A percentile compares a stretch with the other conserved stretches of the same genome.
These are phyloP conservation scores for Micrastur ruficollis DNA, from an alignment of 2,797 vertebrate genomes.

Conservation along the genomic window DNA sequence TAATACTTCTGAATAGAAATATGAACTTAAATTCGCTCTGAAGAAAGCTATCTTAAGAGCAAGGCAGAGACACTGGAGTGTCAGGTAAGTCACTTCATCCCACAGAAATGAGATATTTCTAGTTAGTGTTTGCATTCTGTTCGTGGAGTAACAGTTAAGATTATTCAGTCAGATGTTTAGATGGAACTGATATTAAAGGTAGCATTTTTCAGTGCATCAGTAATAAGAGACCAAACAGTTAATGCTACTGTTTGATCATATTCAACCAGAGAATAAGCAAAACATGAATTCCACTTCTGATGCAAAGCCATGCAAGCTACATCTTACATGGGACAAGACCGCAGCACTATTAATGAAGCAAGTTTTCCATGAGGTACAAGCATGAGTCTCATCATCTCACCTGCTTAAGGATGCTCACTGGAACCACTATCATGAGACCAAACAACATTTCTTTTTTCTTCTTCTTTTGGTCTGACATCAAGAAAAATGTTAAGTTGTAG, in stretches of 20 bases:
- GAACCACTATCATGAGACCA: constrained; percentile 76
- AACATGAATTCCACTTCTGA: not conserved
- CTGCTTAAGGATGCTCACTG: constrained; percentile 56
- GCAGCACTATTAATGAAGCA: not conserved
- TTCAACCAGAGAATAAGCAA: not conserved
- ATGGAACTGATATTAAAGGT: not conserved
- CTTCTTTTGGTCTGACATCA: constrained; percentile 78
- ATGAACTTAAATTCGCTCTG: too few species aligned
- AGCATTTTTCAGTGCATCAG: not conserved
- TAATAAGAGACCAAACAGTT: not conserved
- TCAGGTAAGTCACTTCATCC: not conserved
- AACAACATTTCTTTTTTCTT: constrained; percentile 86
- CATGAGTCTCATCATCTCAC: constrained; percentile 65
- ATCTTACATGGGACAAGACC: not conserved
- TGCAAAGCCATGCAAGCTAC: constrained; percentile 50
- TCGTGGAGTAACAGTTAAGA: not conserved
- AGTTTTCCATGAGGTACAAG: not conserved
- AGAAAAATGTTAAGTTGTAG: constrained; percentile 36
- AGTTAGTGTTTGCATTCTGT: not conserved
- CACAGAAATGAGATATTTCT: not conserved
- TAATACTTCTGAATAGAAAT: not conserved
- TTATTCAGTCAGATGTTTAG: not conserved
- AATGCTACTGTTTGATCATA: not conserved
- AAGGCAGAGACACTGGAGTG: not conserved
- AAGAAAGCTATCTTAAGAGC: not conserved